phyloP scores from a whole-genome alignment of 1,140 invertebrate genomes.

The Heliconius eleuchia region DNA sequence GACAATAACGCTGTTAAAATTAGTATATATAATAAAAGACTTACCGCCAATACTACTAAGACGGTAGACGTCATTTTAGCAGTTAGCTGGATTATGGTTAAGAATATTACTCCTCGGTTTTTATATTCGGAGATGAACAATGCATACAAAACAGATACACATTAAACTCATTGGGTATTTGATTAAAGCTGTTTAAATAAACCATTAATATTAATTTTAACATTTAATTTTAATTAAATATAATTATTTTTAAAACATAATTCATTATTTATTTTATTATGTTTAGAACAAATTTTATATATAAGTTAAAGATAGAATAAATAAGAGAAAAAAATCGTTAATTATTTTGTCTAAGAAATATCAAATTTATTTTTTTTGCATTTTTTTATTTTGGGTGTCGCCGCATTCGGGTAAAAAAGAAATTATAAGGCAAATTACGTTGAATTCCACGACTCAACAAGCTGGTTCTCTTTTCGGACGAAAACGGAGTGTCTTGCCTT shows the following conservation, averaged over 20 bases:
- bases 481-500: too few relatives aligned
- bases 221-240: neutral
- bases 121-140: neutral
- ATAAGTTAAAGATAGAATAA: too few relatives aligned
- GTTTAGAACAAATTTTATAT: neutral
- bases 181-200: constrained; percentile 4
- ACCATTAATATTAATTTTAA: neutral
- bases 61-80: constrained; percentile 13
- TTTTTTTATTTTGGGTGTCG: neutral
- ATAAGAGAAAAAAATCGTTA: too few relatives aligned
- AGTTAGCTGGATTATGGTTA: neutral
- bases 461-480: too few relatives aligned
- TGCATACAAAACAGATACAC: neutral
- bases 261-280: neutral
- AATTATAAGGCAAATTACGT: too few relatives aligned
- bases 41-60: constrained; percentile 16
- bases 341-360: too few relatives aligned
- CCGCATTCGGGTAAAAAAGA: too few relatives aligned
- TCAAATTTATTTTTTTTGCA: neutral
- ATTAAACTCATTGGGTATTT: neutral
- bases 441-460: too few relatives aligned
- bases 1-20: too few relatives aligned
- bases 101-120: neutral
- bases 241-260: neutral
- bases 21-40: neutral